Conservation (phyloP, 1,140 invertebrate species). For the Drosophila athabasca region DNA sequence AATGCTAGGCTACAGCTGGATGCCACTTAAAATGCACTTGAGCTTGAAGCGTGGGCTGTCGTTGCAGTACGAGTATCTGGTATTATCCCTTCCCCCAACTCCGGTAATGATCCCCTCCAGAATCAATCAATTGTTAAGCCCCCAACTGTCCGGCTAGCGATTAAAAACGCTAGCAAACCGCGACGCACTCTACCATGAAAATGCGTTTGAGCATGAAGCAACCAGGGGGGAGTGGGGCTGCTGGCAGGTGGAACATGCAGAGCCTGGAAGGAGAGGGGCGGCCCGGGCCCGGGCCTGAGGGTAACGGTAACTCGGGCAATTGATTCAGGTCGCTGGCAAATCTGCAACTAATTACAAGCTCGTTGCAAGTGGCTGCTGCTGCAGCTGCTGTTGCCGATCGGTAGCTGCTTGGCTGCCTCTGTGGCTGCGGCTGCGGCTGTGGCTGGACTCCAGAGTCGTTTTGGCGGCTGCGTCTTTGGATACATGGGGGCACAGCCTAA, state of each 20-base stretch:
- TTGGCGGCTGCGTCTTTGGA: constrained; percentile 5
- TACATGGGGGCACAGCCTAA: not conserved
- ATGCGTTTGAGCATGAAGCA: constrained; percentile 49
- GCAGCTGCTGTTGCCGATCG: constrained; percentile 23
- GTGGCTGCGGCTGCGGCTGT: constrained; percentile 17
- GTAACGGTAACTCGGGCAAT: constrained; percentile 62
- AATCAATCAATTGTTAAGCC: constrained; percentile 7
- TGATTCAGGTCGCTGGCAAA: constrained; percentile 68
- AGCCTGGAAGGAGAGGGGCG: not conserved
- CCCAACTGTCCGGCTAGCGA: constrained; percentile 21
- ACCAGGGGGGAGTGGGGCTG: not conserved
- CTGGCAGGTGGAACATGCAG: too few relatives aligned
- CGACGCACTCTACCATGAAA: constrained; percentile 47
- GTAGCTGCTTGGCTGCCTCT: constrained; percentile 31
- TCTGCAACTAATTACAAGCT: constrained; percentile 62
- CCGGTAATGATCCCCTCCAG: not conserved
- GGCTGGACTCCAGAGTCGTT: too few relatives aligned
- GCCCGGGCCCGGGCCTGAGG: not conserved
- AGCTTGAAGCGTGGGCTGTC: constrained; percentile 7
- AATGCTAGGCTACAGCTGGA: not conserved
- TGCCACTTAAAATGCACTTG: constrained; percentile 9
- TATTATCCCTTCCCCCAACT: too few relatives aligned
- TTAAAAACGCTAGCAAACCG: constrained; percentile 44
- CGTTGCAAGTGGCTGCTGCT: constrained; percentile 40
- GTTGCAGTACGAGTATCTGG: not conserved